These are phyloP conservation scores for Mactromeris polynyma DNA, from an alignment of 2,888 invertebrate species.

Conservation along the genomic window DNA sequence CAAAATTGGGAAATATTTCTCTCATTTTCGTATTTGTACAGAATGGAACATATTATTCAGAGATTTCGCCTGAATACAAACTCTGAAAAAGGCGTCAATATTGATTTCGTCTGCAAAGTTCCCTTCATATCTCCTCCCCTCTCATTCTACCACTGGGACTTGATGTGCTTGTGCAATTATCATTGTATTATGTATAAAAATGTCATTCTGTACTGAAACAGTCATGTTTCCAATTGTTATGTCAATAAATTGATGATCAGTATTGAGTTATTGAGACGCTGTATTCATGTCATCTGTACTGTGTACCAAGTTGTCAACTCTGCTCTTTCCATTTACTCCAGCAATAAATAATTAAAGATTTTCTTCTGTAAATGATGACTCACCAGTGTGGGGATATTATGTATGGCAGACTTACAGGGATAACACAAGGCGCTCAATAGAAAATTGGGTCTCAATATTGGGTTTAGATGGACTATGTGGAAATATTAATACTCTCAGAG, in stretches of 20 bases:
- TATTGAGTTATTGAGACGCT: background rate
- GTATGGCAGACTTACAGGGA: background rate
- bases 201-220: slow-evolving; percentile 1
- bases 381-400: background rate
- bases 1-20: background rate
- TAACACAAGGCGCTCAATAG: background rate
- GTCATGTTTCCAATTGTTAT: slow-evolving; percentile 11
- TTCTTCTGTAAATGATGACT: slow-evolving; percentile 15
- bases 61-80: background rate
- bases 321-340: background rate
- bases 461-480: background rate
- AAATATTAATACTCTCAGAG: background rate
- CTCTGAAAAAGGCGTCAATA: slow-evolving; percentile 7
- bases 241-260: slow-evolving; percentile 2
- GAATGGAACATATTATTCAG: background rate
- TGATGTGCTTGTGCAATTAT: slow-evolving; percentile 5
- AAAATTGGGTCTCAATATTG: slow-evolving; percentile 7
- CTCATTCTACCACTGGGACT: slow-evolving; percentile 14
- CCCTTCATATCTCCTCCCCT: slow-evolving; percentile 2
- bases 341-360: slow-evolving; percentile 14
- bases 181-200: slow-evolving; percentile 33
- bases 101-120: slow-evolving; percentile 31
- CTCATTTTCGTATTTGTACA: background rate
- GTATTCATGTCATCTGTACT: background rate
- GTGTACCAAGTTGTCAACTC: background rate